A percentile compares a stretch with the other conserved stretches of the same genome.
Conservation (phyloP, 92 coral and sea anemone species). For the Phenganax stokvisi region DNA sequence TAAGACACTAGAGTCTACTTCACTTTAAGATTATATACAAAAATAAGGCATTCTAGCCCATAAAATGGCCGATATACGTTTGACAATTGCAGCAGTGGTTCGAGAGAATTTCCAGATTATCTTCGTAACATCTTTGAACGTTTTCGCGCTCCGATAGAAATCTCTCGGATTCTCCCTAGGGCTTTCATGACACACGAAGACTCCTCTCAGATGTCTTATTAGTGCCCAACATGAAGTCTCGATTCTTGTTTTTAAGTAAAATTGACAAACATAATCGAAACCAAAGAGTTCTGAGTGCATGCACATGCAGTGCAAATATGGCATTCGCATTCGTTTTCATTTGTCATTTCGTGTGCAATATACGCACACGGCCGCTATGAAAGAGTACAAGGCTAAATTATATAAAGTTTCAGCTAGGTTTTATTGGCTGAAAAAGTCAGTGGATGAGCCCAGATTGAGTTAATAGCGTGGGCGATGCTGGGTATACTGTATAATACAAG, state of each 20-base stretch:
- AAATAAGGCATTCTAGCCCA: too few species aligned
- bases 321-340: neutral
- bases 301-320: neutral
- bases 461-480: neutral
- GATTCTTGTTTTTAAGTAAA: slow-evolving; percentile 4
- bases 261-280: neutral
- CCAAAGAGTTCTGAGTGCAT: neutral
- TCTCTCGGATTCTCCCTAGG: neutral
- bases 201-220: neutral
- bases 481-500: neutral
- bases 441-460: neutral
- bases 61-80: too few species aligned
- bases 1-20: too few species aligned
- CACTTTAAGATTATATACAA: too few species aligned
- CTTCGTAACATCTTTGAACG: neutral
- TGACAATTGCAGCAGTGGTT: too few species aligned
- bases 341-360: neutral
- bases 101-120: too few species aligned
- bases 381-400: neutral
- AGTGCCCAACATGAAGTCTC: slow-evolving; percentile 15
- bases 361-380: neutral
- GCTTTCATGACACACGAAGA: neutral
- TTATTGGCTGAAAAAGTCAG: slow-evolving; percentile 14
- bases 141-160: neutral
- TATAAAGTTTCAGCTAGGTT: neutral